Conservation (phyloP, 2,797 vertebrate genomes). For the Cephalopachus bancanus region DNA sequence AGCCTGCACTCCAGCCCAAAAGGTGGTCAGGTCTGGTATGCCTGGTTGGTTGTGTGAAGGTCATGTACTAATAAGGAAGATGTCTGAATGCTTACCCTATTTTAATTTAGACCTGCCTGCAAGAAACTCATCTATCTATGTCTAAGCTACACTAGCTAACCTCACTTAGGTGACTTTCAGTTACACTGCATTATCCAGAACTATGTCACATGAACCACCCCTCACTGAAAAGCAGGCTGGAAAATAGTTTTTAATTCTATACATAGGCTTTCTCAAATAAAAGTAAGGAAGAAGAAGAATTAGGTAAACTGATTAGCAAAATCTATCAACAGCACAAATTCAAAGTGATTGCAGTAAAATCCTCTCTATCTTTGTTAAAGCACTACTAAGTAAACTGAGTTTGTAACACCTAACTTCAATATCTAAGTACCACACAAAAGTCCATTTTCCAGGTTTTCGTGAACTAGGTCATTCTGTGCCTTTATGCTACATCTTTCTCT, state of each 20-base stretch:
- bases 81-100: too few relatives aligned
- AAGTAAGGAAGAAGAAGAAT: background rate
- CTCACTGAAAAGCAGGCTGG: background rate
- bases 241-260: constrained; percentile 5
- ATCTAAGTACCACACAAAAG: background rate
- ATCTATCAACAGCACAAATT: background rate
- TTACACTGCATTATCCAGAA: background rate
- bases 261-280: background rate
- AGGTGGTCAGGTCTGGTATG: too few relatives aligned
- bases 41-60: too few relatives aligned
- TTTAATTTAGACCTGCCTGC: too few relatives aligned
- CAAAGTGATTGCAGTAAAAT: background rate
- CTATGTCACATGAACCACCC: background rate
- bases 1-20: too few relatives aligned
- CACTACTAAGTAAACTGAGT: background rate
- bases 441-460: constrained; percentile 46
- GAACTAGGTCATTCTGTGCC: constrained; percentile 40
- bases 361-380: background rate
- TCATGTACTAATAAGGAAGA: too few relatives aligned
- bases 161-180: background rate
- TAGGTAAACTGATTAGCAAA: background rate
- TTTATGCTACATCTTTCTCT: constrained; percentile 3
- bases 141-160: too few relatives aligned
- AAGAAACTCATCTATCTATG: too few relatives aligned
- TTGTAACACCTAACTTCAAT: background rate